A percentile compares a stretch with the other conserved stretches of the same genome.
phyloP scores from a whole-genome alignment of 2,797 vertebrate genomes.

The Sebastes taczanowskii region DNA sequence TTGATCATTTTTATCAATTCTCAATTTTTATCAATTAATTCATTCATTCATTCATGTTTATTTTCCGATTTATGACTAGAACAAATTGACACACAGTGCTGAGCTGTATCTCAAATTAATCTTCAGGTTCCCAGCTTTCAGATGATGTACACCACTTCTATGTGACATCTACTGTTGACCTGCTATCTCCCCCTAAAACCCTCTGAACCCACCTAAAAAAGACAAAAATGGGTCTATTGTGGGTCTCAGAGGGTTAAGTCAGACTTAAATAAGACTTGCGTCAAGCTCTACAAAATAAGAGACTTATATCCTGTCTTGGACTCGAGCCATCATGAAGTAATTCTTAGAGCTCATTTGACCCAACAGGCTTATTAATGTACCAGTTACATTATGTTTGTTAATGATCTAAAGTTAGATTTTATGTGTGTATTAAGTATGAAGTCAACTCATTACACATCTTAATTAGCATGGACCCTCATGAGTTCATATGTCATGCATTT shows the following conservation, averaged over 20 bases:
- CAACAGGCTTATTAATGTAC: slow-evolving; percentile 31
- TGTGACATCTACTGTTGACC: too few species aligned
- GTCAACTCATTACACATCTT: slow-evolving; percentile 32
- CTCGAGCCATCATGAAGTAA: neutral
- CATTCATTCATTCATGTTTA: too few species aligned
- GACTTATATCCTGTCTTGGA: neutral
- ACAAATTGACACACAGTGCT: too few species aligned
- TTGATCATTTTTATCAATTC: too few species aligned
- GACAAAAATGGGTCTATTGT: too few species aligned
- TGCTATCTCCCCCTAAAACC: too few species aligned
- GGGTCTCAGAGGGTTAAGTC: neutral
- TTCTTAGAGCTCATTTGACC: slow-evolving; percentile 24
- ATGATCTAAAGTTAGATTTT: slow-evolving; percentile 26
- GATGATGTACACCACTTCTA: too few species aligned
- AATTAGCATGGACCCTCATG: slow-evolving; percentile 46
- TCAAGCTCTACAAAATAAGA: slow-evolving; percentile 1
- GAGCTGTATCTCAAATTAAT: too few species aligned
- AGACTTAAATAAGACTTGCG: neutral
- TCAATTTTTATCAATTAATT: too few species aligned
- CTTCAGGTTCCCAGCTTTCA: too few species aligned
- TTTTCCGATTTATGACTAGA: too few species aligned
- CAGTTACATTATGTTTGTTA: slow-evolving; percentile 26
- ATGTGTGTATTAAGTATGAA: slow-evolving; percentile 24
- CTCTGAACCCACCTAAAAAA: fast-evolving
- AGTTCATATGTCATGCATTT: slow-evolving; percentile 55